Conservation (phyloP, 1,140 invertebrate genomes). For the Trigoniulus corallinus region DNA sequence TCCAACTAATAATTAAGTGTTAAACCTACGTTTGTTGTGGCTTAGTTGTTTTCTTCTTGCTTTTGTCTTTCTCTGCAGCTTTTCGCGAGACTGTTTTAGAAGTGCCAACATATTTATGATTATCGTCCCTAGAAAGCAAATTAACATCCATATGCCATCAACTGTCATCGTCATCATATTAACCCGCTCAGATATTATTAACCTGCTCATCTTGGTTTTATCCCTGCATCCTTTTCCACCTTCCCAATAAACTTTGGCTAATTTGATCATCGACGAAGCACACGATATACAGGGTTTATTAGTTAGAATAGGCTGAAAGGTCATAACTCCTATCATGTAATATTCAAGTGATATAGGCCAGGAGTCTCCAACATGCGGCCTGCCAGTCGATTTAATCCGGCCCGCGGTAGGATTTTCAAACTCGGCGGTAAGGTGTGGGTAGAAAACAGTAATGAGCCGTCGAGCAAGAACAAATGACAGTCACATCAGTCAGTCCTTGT, state of each 20-base stretch:
- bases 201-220: constrained; percentile 26
- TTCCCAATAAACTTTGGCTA: constrained; percentile 25
- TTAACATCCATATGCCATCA: not conserved
- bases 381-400: no score
- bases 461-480: no score
- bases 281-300: constrained; percentile 23
- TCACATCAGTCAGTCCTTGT: no score
- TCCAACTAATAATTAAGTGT: no score
- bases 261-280: constrained; percentile 17
- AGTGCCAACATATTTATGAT: constrained; percentile 21
- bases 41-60: no score
- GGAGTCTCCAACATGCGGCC: no score
- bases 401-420: no score
- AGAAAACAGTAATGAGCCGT: no score
- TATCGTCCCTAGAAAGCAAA: constrained; percentile 18
- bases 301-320: constrained; percentile 19
- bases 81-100: constrained; percentile 20
- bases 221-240: constrained; percentile 28
- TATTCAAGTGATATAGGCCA: no score
- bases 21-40: no score
- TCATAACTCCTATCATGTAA: not conserved
- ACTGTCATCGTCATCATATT: not conserved
- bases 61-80: not conserved
- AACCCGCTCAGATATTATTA: constrained; percentile 7
- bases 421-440: no score